Evolutionary conservation across 23 tunicate species (phyloP).

Genomic region (Clavelina lepadiformis): DNA sequence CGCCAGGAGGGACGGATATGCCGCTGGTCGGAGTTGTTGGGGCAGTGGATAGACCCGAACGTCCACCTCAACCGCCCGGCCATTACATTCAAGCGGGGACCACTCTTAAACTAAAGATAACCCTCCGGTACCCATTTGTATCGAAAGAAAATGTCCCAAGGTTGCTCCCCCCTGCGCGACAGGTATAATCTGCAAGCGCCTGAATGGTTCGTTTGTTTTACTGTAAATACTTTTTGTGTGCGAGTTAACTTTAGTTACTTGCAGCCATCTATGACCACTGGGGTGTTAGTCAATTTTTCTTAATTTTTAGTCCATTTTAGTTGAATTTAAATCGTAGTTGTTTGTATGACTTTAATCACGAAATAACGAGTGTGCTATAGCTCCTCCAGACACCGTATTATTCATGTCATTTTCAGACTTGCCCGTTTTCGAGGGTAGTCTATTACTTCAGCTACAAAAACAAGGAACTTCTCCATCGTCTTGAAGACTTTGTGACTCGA

Average conservation of each 20-base stretch:
- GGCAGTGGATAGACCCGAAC: conserved; percentile 64
- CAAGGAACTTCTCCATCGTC: conserved; percentile 40
- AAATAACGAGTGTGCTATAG: too few species aligned
- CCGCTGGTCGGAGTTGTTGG: conserved; percentile 72
- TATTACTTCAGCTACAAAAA: conserved; percentile 57
- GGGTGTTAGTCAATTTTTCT: too few species aligned
- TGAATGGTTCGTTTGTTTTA: too few species aligned
- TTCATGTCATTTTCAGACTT: conserved; percentile 22
- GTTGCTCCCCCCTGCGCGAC: conserved; percentile 33
- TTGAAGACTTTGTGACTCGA: conserved; percentile 53
- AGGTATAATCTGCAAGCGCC: conserved; percentile 36
- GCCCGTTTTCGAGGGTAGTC: conserved; percentile 56
- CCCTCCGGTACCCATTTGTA: conserved; percentile 47
- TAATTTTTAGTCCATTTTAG: too few species aligned
- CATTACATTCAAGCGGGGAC: conserved; percentile 70
- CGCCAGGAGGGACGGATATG: conserved; percentile 11
- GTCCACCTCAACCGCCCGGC: conserved; percentile 66
- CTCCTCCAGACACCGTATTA: too few species aligned
- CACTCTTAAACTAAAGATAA: conserved; percentile 40
- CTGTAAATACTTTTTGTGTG: too few species aligned
- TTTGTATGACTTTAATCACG: too few species aligned
- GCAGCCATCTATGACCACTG: too few species aligned
- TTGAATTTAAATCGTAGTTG: too few species aligned
- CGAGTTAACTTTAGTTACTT: too few species aligned
- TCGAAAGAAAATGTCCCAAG: conserved; percentile 30